phyloP scores from a whole-genome alignment of 1,140 invertebrate genomes.

The Dryas iulia region DNA sequence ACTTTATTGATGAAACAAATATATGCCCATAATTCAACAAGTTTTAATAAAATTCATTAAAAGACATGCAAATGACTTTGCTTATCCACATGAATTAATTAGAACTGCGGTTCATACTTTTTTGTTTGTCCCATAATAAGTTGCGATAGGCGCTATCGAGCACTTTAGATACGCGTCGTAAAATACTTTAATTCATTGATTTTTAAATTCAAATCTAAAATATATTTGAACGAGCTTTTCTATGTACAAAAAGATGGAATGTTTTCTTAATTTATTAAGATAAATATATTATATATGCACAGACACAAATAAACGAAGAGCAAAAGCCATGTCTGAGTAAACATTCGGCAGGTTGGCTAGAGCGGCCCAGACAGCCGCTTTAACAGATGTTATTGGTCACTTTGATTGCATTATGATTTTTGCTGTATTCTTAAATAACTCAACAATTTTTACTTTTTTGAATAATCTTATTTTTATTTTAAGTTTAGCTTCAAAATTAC shows the following conservation, averaged over 20 bases:
- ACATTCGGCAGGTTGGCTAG: constrained; percentile 28
- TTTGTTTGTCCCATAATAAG: constrained; percentile 23
- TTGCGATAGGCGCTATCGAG: constrained; percentile 22
- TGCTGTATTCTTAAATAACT: constrained; percentile 8
- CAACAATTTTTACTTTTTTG: background rate
- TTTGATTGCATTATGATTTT: constrained; percentile 17
- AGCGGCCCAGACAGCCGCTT: constrained; percentile 7
- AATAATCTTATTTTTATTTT: background rate
- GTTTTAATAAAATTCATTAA: constrained; percentile 23
- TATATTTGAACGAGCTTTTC: constrained; percentile 10
- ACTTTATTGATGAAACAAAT: background rate
- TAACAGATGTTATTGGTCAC: constrained; percentile 18
- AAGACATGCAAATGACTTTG: constrained; percentile 28
- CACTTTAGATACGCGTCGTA: constrained; percentile 27
- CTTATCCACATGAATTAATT: constrained; percentile 33
- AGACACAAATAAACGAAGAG: constrained; percentile 37
- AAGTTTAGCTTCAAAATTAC: background rate
- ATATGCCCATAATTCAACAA: constrained; percentile 12
- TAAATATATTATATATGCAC: constrained; percentile 34
- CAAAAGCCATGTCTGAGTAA: constrained; percentile 29
- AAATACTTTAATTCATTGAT: constrained; percentile 10
- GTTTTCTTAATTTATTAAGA: constrained; percentile 21
- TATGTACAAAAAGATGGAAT: constrained; percentile 18
- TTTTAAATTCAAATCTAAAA: constrained; percentile 14
- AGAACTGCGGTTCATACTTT: constrained; percentile 18